A percentile compares a stretch with the other conserved stretches of the same genome.
These are phyloP conservation scores for Geotrypetes seraphini DNA, from an alignment of 2,797 vertebrate species.

Conservation along the genomic window DNA sequence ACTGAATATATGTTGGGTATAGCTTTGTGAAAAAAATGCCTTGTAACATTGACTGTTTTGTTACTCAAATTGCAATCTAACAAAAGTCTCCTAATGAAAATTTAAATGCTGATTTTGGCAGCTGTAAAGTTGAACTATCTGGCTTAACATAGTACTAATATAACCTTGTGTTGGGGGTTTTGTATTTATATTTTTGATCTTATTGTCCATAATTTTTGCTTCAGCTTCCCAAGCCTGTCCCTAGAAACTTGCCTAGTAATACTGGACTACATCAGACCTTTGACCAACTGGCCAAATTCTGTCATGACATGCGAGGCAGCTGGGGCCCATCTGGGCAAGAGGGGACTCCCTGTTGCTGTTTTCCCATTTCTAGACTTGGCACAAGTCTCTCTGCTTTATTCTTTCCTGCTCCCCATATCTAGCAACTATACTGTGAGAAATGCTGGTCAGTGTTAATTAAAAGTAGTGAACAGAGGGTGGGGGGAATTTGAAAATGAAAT, in stretches of 20 bases:
- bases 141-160: conserved; percentile 22
- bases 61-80: not conserved
- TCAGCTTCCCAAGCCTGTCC: conserved; percentile 38
- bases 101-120: not conserved
- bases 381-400: conserved; percentile 33
- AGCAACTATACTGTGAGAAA: conserved; percentile 46
- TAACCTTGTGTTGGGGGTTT: conserved; percentile 22
- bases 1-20: too few species aligned
- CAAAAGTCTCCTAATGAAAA: not conserved
- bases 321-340: conserved; percentile 34
- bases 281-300: conserved; percentile 57
- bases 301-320: conserved; percentile 49
- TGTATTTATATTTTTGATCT: conserved; percentile 16
- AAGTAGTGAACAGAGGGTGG: conserved; percentile 5
- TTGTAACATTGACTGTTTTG: conserved; percentile 18
- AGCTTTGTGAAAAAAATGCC: conserved; percentile 13
- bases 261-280: conserved; percentile 55
- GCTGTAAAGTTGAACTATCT: conserved; percentile 18
- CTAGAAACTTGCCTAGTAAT: conserved; percentile 32
- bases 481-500: conserved; percentile 7
- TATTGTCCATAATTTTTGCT: conserved; percentile 34
- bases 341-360: conserved; percentile 46
- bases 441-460: conserved; percentile 51
- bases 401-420: conserved; percentile 23
- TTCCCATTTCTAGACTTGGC: conserved; percentile 54